A percentile compares a stretch with the other conserved stretches of the same genome.
Evolutionary conservation across 2,113 vertebrate species (phyloP).

Genomic region (Ceyx melanurus): DNA sequence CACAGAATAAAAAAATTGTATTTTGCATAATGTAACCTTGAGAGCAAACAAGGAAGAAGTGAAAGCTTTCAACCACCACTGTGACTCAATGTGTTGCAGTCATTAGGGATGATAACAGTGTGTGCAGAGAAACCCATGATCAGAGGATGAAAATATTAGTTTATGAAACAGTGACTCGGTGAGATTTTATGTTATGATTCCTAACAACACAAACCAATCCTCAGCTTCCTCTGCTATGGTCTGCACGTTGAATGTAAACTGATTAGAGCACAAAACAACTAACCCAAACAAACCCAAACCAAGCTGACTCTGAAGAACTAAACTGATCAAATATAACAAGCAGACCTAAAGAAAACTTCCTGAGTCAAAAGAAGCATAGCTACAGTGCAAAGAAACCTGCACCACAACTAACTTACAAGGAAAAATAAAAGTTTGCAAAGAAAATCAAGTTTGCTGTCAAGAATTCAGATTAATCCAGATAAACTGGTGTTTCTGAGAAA

Average conservation of each 20-base stretch:
- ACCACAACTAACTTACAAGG: not conserved
- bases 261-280: not conserved
- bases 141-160: not conserved
- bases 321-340: not conserved
- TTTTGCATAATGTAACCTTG: slow-evolving; percentile 16
- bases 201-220: not conserved
- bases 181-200: not conserved
- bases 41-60: slow-evolving; percentile 1
- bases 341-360: not conserved
- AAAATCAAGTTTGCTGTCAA: not conserved
- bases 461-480: not conserved
- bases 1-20: not conserved
- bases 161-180: not conserved
- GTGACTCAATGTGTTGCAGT: not conserved
- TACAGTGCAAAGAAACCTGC: not conserved
- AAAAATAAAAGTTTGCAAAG: not conserved
- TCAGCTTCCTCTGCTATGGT: not conserved
- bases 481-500: not conserved
- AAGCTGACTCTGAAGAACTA: not conserved
- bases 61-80: not conserved
- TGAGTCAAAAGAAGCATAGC: not conserved
- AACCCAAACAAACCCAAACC: no score
- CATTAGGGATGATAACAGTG: not conserved
- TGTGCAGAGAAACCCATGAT: not conserved
- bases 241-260: not conserved